Conservation (phyloP, 2,797 vertebrate genomes). For the Hafferia zeledoni region DNA sequence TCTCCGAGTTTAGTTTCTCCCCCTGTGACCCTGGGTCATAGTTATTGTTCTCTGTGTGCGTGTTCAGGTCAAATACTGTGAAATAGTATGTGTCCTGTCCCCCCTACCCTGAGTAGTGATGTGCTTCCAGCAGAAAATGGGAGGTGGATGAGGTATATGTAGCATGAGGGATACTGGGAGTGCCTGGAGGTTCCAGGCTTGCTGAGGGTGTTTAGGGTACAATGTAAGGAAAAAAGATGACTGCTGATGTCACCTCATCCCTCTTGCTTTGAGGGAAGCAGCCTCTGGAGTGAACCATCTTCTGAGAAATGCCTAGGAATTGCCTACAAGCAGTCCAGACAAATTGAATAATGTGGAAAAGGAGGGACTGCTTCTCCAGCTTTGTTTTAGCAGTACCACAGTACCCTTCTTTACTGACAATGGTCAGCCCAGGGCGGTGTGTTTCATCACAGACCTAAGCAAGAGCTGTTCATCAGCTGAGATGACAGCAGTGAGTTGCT, state of each 20-base stretch:
- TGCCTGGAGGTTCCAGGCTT: not conserved
- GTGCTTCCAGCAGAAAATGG: not conserved
- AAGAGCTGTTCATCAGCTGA: not conserved
- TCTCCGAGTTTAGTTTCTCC: not conserved
- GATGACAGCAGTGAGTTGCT: not conserved
- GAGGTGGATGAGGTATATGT: not conserved
- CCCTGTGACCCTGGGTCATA: not conserved
- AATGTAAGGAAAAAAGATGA: not conserved
- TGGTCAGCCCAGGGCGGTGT: not conserved
- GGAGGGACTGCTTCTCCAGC: not conserved
- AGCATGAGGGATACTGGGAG: not conserved
- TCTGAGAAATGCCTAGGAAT: not conserved
- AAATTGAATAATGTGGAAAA: not conserved
- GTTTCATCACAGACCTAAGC: not conserved
- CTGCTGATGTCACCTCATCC: not conserved
- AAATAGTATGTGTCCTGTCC: not conserved
- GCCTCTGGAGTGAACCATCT: not conserved
- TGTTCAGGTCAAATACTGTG: not conserved
- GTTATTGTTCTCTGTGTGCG: not conserved
- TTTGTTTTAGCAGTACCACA: not conserved
- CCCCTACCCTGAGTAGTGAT: rapidly evolving
- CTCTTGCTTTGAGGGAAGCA: not conserved
- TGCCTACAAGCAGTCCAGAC: not conserved
- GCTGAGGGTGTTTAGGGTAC: not conserved
- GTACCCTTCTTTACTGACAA: not conserved